phyloP scores from a whole-genome alignment of 2,797 vertebrate species.

The Hippoglossus hippoglossus region DNA sequence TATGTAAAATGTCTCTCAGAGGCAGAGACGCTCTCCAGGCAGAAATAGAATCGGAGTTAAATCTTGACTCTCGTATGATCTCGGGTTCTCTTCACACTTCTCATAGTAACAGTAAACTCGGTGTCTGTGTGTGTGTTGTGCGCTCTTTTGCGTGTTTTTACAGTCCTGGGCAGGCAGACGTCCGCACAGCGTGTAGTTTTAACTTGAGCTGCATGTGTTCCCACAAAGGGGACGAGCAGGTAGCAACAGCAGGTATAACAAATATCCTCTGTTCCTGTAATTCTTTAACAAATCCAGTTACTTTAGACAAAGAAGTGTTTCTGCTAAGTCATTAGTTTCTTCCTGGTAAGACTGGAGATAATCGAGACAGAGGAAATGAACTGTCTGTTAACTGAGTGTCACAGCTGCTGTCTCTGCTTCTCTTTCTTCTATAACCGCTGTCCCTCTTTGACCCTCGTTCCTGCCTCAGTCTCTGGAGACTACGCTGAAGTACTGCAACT shows the following conservation, averaged over 20 bases:
- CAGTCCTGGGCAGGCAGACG: too few species aligned
- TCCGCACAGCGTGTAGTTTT: too few species aligned
- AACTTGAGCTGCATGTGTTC: too few species aligned
- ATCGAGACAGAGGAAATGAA: background rate
- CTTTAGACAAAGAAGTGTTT: too few species aligned
- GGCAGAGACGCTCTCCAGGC: background rate
- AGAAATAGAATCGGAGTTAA: background rate
- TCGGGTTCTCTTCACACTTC: background rate
- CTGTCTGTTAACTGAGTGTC: background rate
- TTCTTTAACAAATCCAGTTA: too few species aligned
- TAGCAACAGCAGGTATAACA: too few species aligned
- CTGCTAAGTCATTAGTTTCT: background rate
- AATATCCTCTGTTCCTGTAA: too few species aligned
- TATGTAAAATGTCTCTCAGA: slow-evolving; percentile 3
- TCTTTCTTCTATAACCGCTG: background rate
- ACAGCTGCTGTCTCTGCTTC: background rate
- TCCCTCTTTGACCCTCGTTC: background rate
- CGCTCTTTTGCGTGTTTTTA: too few species aligned
- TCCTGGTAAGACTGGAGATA: background rate
- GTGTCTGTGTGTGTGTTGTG: too few species aligned
- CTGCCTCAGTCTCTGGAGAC: slow-evolving; percentile 90
- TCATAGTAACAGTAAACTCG: background rate
- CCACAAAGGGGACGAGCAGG: too few species aligned
- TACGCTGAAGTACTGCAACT: slow-evolving; percentile 95
- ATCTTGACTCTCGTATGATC: background rate